Evolutionary conservation across 2,888 invertebrate species (phyloP), one percentile per base, ranked within the genome.

Genomic region (Endomychus coccineus): DNA sequence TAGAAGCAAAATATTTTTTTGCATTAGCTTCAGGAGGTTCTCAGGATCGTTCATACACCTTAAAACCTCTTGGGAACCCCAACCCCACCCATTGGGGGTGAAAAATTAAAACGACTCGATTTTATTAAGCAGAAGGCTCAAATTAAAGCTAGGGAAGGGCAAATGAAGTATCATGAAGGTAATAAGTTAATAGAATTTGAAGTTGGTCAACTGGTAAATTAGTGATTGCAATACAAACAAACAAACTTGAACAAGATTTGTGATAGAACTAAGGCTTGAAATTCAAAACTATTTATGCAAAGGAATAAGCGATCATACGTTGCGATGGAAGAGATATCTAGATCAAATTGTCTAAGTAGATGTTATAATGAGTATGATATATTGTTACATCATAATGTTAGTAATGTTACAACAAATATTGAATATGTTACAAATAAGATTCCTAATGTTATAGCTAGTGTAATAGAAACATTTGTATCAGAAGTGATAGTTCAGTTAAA

Each of bases 1-100:
- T n/a, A n/a, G n/a, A n/a, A 52, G 42, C 23, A 46, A 11, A 31
- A 31, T 3, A 40, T 40, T 16, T 51, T 52, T 24, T 48, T 46
- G 23, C 38, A 45, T 13, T 45, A 42, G 9, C 34, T 30, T 23
- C 47, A 53, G 42, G 28, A 30, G 10, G 25, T n/a, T 31, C 7
- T 21, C 25, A 14, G 47, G 49, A 34, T 32, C 40, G 1, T 36
- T 47, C 5, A 43, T 24, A 5, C 34, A 44, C 17, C 51, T 42
- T 40, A 45, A 43, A n/a, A n/a, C n/a, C n/a, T n/a, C 36, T 46
- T 43, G 9, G 13, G 49, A 17, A 36, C 50, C 2, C 43, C 44
- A 23, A 47, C 37, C 25, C 30, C 43, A 10, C 42, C 48, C 15
- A 42, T 45, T 9, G 42, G 43, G 32, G 51, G 3, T 13, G 30